These are phyloP conservation scores for Busseola fusca DNA, from an alignment of 2,888 invertebrate genomes.

Conservation along the genomic window DNA sequence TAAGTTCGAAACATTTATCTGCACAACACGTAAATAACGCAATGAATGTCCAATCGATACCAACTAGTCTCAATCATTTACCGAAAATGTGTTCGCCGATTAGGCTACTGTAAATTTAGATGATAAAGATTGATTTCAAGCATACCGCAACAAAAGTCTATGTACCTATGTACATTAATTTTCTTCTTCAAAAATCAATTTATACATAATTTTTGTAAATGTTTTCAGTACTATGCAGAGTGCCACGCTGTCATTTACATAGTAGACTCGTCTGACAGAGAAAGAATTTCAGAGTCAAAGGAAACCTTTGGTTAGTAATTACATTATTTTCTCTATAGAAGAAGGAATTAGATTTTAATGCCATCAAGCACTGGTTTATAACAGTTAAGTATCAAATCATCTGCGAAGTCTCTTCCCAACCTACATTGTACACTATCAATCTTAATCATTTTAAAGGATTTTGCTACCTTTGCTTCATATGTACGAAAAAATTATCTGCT, in stretches of 20 bases:
- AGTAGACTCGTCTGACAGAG: slow-evolving; percentile 98
- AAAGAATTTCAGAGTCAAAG: slow-evolving; percentile 97
- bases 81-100: no score
- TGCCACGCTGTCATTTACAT: slow-evolving; percentile 99
- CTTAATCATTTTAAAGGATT: neutral
- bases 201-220: slow-evolving; percentile 20
- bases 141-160: neutral
- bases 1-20: no score
- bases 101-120: no score
- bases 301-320: slow-evolving; percentile 95
- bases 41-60: no score
- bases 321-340: neutral
- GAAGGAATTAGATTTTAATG: neutral
- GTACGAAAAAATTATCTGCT: neutral
- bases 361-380: no score
- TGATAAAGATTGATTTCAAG: neutral
- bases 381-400: neutral
- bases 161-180: neutral
- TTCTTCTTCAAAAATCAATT: neutral
- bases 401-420: neutral
- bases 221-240: slow-evolving; percentile 97
- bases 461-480: neutral
- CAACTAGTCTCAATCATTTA: no score
- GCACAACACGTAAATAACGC: no score
- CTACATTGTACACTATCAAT: neutral